Base-by-base conservation (phyloP, 2,888 invertebrate genomes). In the Corbicula japonica region DNA sequence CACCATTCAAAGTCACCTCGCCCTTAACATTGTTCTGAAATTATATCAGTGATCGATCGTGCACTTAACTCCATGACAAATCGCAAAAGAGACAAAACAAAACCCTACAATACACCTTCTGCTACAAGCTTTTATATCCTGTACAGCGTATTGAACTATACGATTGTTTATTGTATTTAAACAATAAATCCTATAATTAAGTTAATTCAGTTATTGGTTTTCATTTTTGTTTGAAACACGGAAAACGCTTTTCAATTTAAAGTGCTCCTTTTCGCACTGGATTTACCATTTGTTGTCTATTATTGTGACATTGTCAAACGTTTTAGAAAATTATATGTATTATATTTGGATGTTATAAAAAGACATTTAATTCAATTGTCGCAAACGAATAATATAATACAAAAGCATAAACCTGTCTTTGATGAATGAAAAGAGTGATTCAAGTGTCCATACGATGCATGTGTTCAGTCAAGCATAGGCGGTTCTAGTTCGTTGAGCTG, bases 1-100 rank as follows among this genome's bases (percentile, higher is more conserved):
- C 32, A 30, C 3, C 54, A n/a, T 54, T 54, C 54, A n/a, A 23
- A 30, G 54, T 54, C 30, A 54, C 54, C 30, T 28, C 54, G 54
- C 30, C 12, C 30, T 28, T 54, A 32, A 5, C 32, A 18, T 18
- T 18, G 2, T 30, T 12, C 3, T 18, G 32, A 28, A 23, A 30
- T 54, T 32, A 54, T 54, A 54, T 18, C 54, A 54, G 28, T 54
- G 54, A 54, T 28, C 30, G 4, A 15, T 23, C n/a, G n/a, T n/a
- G n/a, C n/a, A n/a, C 1, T 32, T 32, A 28, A 54, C 15, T 54
- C 54, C 18, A 4, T 50, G 10, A 50, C 28, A 8, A n/a, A 4
- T 8, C 10, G 4, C 3, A 54, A 18, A 32, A 12, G 28, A 30
- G 30, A 23, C 12, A 15, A 54, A 30, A 10, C 28, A 1, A 30